Evolutionary conservation across 2,113 vertebrate genomes (phyloP), one percentile per base, ranked within the genome.

Genomic region (Rhadina sibilatrix): DNA sequence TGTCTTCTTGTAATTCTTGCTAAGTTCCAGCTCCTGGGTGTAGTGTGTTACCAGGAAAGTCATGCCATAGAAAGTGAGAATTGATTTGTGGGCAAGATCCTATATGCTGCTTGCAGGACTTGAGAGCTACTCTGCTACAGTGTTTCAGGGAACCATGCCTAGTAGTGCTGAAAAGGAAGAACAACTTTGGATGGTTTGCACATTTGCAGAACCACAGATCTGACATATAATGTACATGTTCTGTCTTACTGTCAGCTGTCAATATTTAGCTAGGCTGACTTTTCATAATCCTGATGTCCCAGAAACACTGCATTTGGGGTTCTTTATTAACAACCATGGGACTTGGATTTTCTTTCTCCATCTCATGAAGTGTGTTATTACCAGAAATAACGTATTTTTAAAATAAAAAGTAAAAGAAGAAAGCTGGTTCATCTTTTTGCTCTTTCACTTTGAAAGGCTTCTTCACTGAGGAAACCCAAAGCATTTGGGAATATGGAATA

Each of bases 401-500:
- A 22, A 80, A n/a, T 4, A 10, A 63, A 61, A 76, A 83, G 1
- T 27, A 37, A 25, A 46, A 71, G 7, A 57, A 65, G 27, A 44
- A 91, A 44, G 3, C 4, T 12, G 6, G 2, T 20, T 16, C 3
- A 9, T 22, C 11, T 24, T 33, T 37, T 11, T 5, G 0, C 9
- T 16, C 21, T 76, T 57, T 40, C 2, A 6, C 6, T 80, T n/a
- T n/a, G 8, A 12, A 18, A 65, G 8, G 9, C 2, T 22, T 87
- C 5, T 54, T 60, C 31, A 12, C 3, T 28, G 12, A 9, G 57
- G 76, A 78, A 75, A 27, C 5, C 6, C 24, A 38, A 53, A 81
- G 2, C 1, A 25, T 21, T 65, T 44, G 9, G 4, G 10, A 25
- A 31, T 46, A 50, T 18, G 5, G 10, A 47, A n/a, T 47, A 49